Base-by-base conservation (phyloP, 2,113 vertebrate genomes). In the Elgaria multicarinata region DNA sequence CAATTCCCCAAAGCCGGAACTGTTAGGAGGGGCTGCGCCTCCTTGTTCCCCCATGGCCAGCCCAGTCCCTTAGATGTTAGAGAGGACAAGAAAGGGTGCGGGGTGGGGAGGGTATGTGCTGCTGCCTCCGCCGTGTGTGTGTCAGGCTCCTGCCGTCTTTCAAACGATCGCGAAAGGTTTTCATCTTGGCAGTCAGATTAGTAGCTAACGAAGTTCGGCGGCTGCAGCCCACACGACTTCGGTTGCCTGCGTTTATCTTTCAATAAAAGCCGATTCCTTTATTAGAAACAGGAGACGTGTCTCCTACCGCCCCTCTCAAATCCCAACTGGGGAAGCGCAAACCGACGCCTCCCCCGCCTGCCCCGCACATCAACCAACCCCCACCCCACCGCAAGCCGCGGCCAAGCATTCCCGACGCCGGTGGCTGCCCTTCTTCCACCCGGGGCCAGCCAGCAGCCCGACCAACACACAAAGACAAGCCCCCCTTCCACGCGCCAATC, bases 261-360 rank as follows among this genome's bases (percentile, higher is more conserved):
- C 94, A 94, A 94, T 96, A 94, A 95, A 95, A 95, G 95, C 93
- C 92, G 95, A 69, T 92, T 95, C 94, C 95, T 96, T 96, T 95
- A 95, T 95, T 96, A 95, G 95, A 95, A 95, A 95, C 95, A 96
- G 95, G 93, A 95, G 94, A 95, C 93, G 93, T 90, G 91, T 95
- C 93, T 96, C 93, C 94, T 90, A 92, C 94, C 94, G 92, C 94
- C 95, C 92, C 92, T 92, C 93, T 88, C 94, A 93, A 93, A 93
- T 94, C 92, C 93, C 94, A 88, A 93, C 92, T 39, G 93, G 93
- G 83, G 88, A 93, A 55, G 94, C 95, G 92, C 94, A 95, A 90
- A 90, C 69, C 39, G 79, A 89, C 92, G 86, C 94, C 93, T 93
- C 93, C 7, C 20, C 5, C 22, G 8, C 44, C 2, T 50, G 72